Conservation (phyloP, 2,797 vertebrate genomes). For the Dicrostonyx torquatus region DNA sequence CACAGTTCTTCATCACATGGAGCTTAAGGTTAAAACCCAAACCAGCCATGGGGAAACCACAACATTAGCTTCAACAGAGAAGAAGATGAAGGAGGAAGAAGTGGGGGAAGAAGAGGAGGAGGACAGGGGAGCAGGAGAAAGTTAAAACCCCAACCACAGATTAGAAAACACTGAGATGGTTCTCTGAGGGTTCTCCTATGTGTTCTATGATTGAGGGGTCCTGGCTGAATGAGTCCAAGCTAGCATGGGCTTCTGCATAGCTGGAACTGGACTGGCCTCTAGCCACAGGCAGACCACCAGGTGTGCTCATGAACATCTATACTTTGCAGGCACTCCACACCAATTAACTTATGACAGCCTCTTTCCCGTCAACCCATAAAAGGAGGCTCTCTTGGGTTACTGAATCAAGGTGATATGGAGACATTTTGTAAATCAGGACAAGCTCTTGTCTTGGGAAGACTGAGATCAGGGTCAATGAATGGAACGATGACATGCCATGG, state of each 20-base stretch:
- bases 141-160: background rate
- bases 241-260: background rate
- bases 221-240: background rate
- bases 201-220: background rate
- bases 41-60: background rate
- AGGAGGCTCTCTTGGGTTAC: background rate
- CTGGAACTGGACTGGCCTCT: background rate
- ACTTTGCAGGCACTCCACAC: background rate
- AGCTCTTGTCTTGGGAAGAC: background rate
- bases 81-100: background rate
- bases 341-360: background rate
- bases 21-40: constrained; percentile 1
- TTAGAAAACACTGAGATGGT: background rate
- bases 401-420: background rate
- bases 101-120: background rate
- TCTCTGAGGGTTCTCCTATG: background rate
- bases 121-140: background rate
- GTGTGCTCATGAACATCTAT: background rate
- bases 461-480: background rate
- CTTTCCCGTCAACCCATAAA: background rate
- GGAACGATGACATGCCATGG: background rate
- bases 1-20: background rate
- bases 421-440: background rate
- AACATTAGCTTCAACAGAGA: background rate
- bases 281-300: background rate